phyloP scores from a whole-genome alignment of 2,113 vertebrate genomes.

The Carettochelys insculpta region DNA sequence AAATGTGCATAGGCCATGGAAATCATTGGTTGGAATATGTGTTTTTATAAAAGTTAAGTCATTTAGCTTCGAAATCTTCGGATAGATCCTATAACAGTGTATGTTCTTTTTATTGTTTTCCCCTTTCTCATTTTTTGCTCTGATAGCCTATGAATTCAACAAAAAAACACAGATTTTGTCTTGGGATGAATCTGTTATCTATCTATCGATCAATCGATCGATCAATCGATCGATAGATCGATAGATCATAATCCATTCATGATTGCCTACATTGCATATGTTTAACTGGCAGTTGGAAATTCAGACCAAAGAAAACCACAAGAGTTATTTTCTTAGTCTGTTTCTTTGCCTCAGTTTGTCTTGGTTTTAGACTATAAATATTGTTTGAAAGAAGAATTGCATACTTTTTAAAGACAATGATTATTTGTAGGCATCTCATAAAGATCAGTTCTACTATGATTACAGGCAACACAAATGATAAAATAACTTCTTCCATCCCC shows the following conservation, averaged over 20 bases:
- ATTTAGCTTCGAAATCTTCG: background rate
- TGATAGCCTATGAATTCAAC: background rate
- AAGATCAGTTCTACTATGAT: background rate
- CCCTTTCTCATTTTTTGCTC: background rate
- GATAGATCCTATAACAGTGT: background rate
- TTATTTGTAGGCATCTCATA: background rate
- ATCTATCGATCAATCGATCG: no score
- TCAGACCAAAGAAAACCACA: background rate
- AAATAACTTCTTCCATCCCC: background rate
- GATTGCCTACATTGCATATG: background rate
- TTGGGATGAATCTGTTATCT: background rate
- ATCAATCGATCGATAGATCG: no score
- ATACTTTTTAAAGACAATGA: background rate
- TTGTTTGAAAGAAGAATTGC: background rate
- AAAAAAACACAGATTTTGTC: background rate
- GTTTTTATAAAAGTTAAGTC: background rate
- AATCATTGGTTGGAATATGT: background rate
- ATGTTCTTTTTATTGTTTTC: background rate
- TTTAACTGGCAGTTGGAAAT: background rate
- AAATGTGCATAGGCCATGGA: background rate
- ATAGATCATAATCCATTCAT: background rate
- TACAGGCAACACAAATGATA: background rate
- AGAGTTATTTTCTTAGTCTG: background rate
- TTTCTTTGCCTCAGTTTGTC: background rate
- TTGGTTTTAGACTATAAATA: background rate